Evolutionary conservation across 92 coral and sea anemone species (phyloP), one percentile per base, ranked within the genome.

Genomic region (Parazoanthus darwini): DNA sequence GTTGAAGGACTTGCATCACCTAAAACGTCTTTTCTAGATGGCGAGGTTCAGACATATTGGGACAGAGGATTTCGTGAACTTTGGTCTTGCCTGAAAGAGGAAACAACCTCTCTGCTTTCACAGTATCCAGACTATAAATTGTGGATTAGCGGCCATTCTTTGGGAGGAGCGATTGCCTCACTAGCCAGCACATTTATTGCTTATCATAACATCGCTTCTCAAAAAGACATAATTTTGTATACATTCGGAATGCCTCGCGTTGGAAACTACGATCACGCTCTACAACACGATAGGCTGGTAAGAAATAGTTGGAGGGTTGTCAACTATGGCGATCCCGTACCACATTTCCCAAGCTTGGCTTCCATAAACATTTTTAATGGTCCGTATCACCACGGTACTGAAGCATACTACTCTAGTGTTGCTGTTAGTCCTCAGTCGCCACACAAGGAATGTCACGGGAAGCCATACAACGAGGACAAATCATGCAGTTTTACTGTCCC

Each of bases 251-350:
- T 87, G 89, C 92, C 92, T 33, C 74, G 92, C 37, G 88, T 83
- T 42, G 91, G 91, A n/a, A 59, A 89, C 50, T 86, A 86, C 74
- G 84, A 86, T 25, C 87, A 87, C 54, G 93, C 91, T 14, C 20
- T 88, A 22, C 86, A 81, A 5, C 93, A 90, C 86, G 93, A 90
- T 68, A 6, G 48, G 76, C 85, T 90, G 23, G 88, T 90, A 8
- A 82, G 72, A 65, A 74, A 90, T 90, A 90, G 92, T 67, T 91
- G 93, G 93, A 63, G 93, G 59, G 89, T 91, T 37, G 93, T 91
- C 7, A 91, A 88, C 79, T 66, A 74, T 56, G 79, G 87, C 39
- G 93, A 91, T 16, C 37, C 87, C 25, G 85, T 82, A 9, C 93
- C 93, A 42, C 93, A 82, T 77, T 78, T 88, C 1, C 93, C 93